These are phyloP conservation scores for Astreopora myriophthalma DNA, from an alignment of 64 coral and sea anemone species.

Conservation along the genomic window DNA sequence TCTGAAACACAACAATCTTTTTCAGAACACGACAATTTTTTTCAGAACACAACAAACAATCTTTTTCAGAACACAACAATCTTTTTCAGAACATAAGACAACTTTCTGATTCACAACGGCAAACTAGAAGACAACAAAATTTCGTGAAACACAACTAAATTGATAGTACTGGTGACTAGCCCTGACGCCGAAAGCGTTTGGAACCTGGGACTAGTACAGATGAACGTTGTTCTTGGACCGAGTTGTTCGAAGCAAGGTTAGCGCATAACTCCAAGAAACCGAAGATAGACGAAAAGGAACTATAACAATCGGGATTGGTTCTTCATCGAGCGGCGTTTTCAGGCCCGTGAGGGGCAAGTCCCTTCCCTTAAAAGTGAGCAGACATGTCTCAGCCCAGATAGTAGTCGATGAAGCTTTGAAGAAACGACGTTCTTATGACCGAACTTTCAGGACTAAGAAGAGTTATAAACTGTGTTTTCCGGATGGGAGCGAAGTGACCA, in stretches of 20 bases:
- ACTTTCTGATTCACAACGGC: not conserved
- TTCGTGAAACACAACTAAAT: conserved; percentile 11
- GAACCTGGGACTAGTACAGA: conserved; percentile 15
- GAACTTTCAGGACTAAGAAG: conserved; percentile 49
- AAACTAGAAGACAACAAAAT: conserved; percentile 11
- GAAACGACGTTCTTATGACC: conserved; percentile 54
- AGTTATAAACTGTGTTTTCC: conserved; percentile 64
- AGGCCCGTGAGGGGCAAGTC: conserved; percentile 60
- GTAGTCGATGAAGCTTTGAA: conserved; percentile 28
- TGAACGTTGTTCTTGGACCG: no score
- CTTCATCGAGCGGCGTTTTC: conserved; percentile 7
- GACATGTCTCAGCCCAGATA: conserved; percentile 9
- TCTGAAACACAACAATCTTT: no score
- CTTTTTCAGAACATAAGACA: no score
- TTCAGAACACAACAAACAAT: conserved; percentile 8
- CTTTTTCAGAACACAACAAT: no score
- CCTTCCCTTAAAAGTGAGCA: conserved; percentile 50
- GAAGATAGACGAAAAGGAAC: conserved; percentile 66
- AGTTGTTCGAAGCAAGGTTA: no score
- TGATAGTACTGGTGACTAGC: conserved; percentile 9
- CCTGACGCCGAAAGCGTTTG: conserved; percentile 25
- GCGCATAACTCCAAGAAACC: no score
- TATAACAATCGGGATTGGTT: conserved; percentile 60
- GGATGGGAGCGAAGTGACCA: conserved; percentile 48
- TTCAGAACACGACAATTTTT: no score